These are phyloP conservation scores for Hydra vulgaris DNA, from an alignment of 30 jellyfish, hydroid and myxozoan species.

Conservation along the genomic window DNA sequence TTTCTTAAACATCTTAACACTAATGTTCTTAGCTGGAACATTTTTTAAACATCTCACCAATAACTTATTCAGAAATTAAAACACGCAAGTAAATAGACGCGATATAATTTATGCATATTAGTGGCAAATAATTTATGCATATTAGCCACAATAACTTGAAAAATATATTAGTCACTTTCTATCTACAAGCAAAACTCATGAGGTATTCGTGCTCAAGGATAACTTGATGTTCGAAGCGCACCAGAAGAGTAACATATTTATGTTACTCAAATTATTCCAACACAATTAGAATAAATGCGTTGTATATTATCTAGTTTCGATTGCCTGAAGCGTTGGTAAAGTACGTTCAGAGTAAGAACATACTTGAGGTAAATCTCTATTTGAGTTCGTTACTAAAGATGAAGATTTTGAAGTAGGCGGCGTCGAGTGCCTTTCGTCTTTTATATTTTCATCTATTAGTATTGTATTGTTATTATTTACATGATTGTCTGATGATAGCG, in stretches of 20 bases:
- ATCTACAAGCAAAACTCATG: not conserved
- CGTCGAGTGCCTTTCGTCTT: not conserved
- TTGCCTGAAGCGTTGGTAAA: not conserved
- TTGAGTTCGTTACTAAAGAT: not conserved
- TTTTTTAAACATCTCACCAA: not conserved
- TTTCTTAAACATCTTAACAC: too few relatives aligned
- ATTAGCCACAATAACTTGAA: not conserved
- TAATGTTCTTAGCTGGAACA: too few relatives aligned
- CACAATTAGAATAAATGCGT: not conserved
- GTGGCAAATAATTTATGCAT: not conserved
- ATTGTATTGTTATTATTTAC: not conserved
- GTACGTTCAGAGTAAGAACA: constrained; percentile 6
- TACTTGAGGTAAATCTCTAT: not conserved
- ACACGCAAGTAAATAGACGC: not conserved
- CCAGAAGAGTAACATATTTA: not conserved
- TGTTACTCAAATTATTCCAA: too few relatives aligned
- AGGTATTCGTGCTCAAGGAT: not conserved
- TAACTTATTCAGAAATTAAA: not conserved
- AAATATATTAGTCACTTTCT: not conserved
- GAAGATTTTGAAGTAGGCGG: not conserved
- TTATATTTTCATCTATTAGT: not conserved
- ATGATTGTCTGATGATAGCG: not conserved
- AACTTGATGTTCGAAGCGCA: not conserved
- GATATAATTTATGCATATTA: not conserved
- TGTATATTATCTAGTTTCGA: not conserved